Base-by-base conservation (phyloP, 2,888 invertebrate species). In the Drosophila limbata region DNA sequence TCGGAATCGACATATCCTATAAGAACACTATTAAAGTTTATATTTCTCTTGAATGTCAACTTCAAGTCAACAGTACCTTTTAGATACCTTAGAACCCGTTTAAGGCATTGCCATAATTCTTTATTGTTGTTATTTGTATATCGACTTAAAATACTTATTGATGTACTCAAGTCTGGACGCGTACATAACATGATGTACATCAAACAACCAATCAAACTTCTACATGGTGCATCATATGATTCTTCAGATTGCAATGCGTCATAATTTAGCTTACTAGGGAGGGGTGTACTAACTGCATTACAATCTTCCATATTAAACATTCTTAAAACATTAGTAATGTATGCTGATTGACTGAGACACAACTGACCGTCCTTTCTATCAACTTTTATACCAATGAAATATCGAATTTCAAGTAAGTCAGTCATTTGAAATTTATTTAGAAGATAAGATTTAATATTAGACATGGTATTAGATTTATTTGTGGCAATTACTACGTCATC, bases 111-210 rank as follows among this genome's bases (percentile, higher is more conserved):
- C 78, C 83, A 81, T 44, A 84, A 19, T 55, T 81, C 75, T 48
- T 61, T 77, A 39, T 73, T 84, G 39, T 78, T 79, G 19, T 79
- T 75, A 47, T 84, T 78, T 13, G 55, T 57, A 70, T 79, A 75
- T 62, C 80, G 35, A 47, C 79, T 74, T 39, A 73, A 60, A 45
- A 76, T 73, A 52, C 61, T 74, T 44, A 76, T 52, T 19, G 75
- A 55, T 42, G 67, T 65, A 70, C 70, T 66, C 25, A 79, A 56
- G 5, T 61, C 74, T 11, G 77, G 75, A 3, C 75, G 66, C 48
- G 73, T 76, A 47, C 75, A 81, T 48, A 79, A 50, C 75, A 74
- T 79, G 35, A 71, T 47, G 42, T 68, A 73, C 73, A 69, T 67
- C 21, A 68, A 59, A 73, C 66, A 72, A 6, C 55, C 68, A 69